These are phyloP conservation scores for Sebastolobus alascanus DNA, from an alignment of 2,797 vertebrate species.

Conservation along the genomic window DNA sequence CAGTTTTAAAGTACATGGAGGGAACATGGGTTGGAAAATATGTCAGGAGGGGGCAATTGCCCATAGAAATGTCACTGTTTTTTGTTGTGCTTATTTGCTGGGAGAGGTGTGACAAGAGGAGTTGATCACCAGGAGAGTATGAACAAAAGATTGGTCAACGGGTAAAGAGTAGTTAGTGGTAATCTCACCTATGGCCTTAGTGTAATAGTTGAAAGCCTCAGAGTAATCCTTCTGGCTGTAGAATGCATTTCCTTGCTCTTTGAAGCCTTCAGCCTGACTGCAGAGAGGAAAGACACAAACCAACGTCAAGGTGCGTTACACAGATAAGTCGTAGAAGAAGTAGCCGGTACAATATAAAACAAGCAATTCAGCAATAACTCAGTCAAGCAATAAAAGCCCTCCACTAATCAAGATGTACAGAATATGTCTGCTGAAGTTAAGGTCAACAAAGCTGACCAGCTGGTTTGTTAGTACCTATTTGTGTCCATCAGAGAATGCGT, in stretches of 20 bases:
- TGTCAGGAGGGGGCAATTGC: not conserved
- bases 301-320: not conserved
- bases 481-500: not conserved
- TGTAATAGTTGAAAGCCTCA: slow-evolving; percentile 96
- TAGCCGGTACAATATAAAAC: not conserved
- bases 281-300: slow-evolving; percentile 44
- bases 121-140: not conserved
- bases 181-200: slow-evolving; percentile 95
- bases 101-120: not conserved
- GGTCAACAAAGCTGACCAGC: not conserved
- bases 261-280: slow-evolving; percentile 95
- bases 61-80: not conserved
- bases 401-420: not conserved
- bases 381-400: not conserved
- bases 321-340: not conserved
- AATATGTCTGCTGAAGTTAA: not conserved
- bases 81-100: not conserved
- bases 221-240: slow-evolving; percentile 96
- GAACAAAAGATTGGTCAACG: not conserved
- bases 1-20: not conserved
- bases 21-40: not conserved
- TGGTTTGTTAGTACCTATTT: not conserved
- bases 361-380: not conserved
- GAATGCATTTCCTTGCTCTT: slow-evolving; percentile 94
- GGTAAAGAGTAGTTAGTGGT: not conserved